A percentile compares a stretch with the other conserved stretches of the same genome.
phyloP scores from a whole-genome alignment of 1,140 invertebrate species.

The Temnothorax longispinosus region DNA sequence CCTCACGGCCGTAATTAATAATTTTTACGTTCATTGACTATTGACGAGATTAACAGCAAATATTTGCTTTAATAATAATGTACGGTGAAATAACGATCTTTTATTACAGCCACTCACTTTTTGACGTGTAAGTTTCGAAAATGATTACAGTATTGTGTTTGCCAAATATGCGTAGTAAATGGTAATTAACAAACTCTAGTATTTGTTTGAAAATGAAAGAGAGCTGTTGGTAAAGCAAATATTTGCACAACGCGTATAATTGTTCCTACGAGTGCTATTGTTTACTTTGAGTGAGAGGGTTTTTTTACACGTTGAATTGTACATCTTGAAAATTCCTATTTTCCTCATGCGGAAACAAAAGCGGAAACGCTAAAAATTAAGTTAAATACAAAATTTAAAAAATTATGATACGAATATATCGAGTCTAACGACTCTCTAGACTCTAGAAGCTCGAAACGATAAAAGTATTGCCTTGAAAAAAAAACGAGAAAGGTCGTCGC shows the following conservation, averaged over 20 bases:
- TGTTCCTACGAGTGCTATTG: not conserved
- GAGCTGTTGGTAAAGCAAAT: slow-evolving; percentile 21
- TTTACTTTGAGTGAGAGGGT: not conserved
- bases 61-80: slow-evolving; percentile 7
- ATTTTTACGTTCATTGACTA: not conserved
- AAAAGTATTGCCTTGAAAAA: not conserved
- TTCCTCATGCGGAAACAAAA: not conserved
- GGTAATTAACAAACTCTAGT: slow-evolving; percentile 24
- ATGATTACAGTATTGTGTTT: slow-evolving; percentile 8
- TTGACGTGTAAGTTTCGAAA: not conserved
- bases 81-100: no score
- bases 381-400: not conserved
- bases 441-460: not conserved
- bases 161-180: not conserved
- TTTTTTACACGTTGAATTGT: not conserved
- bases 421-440: not conserved
- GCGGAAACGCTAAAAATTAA: not conserved
- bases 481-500: not conserved
- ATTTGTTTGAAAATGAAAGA: slow-evolving; percentile 16
- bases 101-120: not conserved
- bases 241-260: slow-evolving; percentile 29
- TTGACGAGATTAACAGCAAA: not conserved
- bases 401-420: not conserved
- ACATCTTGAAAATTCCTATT: not conserved
- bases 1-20: not conserved